Evolutionary conservation across 2,888 invertebrate genomes (phyloP).

Genomic region (Plagodis pulveraria): DNA sequence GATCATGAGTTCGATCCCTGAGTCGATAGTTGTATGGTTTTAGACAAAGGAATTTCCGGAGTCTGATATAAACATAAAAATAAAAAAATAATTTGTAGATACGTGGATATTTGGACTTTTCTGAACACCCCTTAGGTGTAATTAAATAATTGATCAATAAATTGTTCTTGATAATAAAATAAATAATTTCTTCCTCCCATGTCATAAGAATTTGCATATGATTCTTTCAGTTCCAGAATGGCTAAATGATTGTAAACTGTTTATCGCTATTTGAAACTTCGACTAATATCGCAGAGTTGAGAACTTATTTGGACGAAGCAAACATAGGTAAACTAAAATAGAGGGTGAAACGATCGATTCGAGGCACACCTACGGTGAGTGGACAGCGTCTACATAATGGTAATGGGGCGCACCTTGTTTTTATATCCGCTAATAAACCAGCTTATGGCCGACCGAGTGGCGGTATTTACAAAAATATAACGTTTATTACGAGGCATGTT

Average conservation of each 20-base stretch:
- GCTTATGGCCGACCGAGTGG: constrained; percentile 54
- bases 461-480: constrained; percentile 31
- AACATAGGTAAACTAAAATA: constrained; percentile 29
- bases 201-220: constrained; percentile 27
- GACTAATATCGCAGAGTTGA: constrained; percentile 21
- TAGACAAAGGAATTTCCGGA: no score
- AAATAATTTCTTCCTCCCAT: constrained; percentile 12
- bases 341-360: constrained; percentile 55
- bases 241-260: constrained; percentile 25
- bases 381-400: constrained; percentile 54
- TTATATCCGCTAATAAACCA: constrained; percentile 63
- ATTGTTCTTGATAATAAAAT: no score
- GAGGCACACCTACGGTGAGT: constrained; percentile 59
- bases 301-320: constrained; percentile 21
- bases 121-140: constrained; percentile 3
- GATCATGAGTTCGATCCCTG: no score
- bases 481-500: constrained; percentile 24
- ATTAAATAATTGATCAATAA: no score
- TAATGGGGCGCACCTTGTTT: constrained; percentile 66
- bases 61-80: no score
- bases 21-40: no score
- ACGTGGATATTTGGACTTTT: no score
- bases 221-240: constrained; percentile 22
- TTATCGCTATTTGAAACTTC: constrained; percentile 28
- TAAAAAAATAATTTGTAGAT: no score